Base-by-base conservation (phyloP, 1,140 invertebrate species). In the Aphaenogaster floridana region DNA sequence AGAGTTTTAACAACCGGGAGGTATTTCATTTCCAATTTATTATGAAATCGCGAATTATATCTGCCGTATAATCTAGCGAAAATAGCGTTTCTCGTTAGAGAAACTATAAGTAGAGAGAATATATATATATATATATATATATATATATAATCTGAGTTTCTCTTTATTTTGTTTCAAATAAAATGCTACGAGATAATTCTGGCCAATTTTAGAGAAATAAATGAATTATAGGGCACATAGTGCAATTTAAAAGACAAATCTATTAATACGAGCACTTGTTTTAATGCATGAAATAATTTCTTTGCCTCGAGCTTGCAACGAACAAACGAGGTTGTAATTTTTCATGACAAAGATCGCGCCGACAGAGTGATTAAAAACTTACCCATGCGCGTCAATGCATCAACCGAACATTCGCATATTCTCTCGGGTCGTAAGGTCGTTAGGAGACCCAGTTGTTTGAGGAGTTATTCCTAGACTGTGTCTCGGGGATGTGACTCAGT, bases 401-500 rank as follows among this genome's bases (percentile, higher is more conserved):
- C 28, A 68, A 54, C 76, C 57, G 61, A 34, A n/a, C n/a, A 63
- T 87, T 54, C 28, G 39, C 34, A 9, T 52, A 45, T 69, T 57
- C 74, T 87, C 71, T 21, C 36, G n/a, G 42, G 21, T 34, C 48
- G 21, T 54, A n/a, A 45, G 36, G 77, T 72, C 76, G 39, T 88
- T 71, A 36, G 17, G 84, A 87, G 83, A 89, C 76, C 39, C 66
- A 76, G 83, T 74, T 63, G 86, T 89, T 77, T 64, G 77, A 63
- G 77, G 81, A 89, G 76, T 87, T 89, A 90, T 87, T 89, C 52
- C 88, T 81, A 86, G 76, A 77, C 48, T n/a, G n/a, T 66, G 50
- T 89, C 28, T 78, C 57, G 13, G 57, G 42, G 48, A 21, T 21
- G 21, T 21, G 21, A 57, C 39, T 86, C 89, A 90, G 77, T 90